These are phyloP conservation scores for Acanthornis magna DNA, from an alignment of 2,797 vertebrate species.

Conservation along the genomic window DNA sequence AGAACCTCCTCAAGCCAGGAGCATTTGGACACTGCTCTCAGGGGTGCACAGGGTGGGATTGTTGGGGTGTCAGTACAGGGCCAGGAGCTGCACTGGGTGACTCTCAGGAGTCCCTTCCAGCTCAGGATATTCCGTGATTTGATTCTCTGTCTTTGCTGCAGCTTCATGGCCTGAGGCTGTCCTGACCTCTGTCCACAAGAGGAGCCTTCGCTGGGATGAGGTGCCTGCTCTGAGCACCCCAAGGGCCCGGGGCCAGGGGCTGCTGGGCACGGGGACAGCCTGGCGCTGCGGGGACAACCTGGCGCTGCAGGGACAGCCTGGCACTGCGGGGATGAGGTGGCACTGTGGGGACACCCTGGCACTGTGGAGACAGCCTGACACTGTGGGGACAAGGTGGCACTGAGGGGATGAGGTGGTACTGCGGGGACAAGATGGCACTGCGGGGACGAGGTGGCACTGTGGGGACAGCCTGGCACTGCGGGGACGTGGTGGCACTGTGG, in stretches of 20 bases:
- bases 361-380: not conserved
- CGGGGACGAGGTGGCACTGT: not conserved
- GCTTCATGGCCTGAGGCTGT: not conserved
- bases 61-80: not conserved
- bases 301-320: not conserved
- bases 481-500: no score
- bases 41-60: no score
- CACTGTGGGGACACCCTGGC: not conserved
- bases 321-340: not conserved
- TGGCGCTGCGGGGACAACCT: no score
- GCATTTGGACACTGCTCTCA: fast-evolving
- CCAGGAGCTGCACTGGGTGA: not conserved
- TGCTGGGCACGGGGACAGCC: not conserved
- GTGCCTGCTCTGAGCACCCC: not conserved
- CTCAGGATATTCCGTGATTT: not conserved
- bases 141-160: not conserved
- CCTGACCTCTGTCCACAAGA: fast-evolving
- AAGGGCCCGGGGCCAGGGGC: not conserved
- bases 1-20: fast-evolving
- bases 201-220: not conserved
- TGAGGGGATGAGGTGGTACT: not conserved
- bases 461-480: fast-evolving
- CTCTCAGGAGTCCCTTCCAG: not conserved
- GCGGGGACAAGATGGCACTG: fast-evolving
- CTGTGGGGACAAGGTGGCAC: no score